A percentile compares a stretch with the other conserved stretches of the same genome.
phyloP scores from a whole-genome alignment of 2,888 invertebrate species.

The Stratiomys singularior region DNA sequence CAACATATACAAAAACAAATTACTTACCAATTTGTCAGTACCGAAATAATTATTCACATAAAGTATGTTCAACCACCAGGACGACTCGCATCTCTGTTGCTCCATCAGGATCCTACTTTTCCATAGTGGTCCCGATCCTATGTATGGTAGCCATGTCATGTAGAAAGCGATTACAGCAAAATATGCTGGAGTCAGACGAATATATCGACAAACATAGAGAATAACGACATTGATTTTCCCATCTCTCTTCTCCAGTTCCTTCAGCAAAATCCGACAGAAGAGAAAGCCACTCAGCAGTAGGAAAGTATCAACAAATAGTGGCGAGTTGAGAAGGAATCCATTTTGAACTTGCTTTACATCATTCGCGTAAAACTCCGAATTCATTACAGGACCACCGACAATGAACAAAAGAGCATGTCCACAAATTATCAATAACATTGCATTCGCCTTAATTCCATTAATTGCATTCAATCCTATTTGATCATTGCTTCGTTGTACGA shows the following conservation, averaged over 20 bases:
- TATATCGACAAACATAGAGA: constrained; percentile 74
- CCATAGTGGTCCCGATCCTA: constrained; percentile 82
- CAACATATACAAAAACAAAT: background rate
- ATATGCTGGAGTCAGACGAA: constrained; percentile 81
- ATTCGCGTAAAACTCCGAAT: constrained; percentile 70
- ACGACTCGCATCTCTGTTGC: constrained; percentile 70
- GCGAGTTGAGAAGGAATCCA: constrained; percentile 74
- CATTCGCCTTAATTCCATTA: constrained; percentile 73
- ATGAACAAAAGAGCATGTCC: constrained; percentile 76
- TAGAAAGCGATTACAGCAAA: constrained; percentile 77
- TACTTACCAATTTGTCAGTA: constrained; percentile 66
- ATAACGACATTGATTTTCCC: constrained; percentile 72
- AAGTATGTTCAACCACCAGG: constrained; percentile 80
- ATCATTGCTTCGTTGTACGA: constrained; percentile 65
- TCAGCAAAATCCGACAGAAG: constrained; percentile 73
- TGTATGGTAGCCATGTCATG: constrained; percentile 75
- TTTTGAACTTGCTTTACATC: constrained; percentile 69
- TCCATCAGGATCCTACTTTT: constrained; percentile 70
- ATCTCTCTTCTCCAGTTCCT: constrained; percentile 74
- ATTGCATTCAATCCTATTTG: constrained; percentile 73
- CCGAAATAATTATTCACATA: constrained; percentile 80
- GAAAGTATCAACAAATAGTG: constrained; percentile 78
- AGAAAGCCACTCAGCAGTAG: constrained; percentile 77
- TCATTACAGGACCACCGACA: constrained; percentile 75
- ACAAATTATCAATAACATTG: constrained; percentile 74